Percentiles rank a stretch among this genome's conserved stretches.
Conservation (phyloP, 2,797 vertebrate genomes). For the Prionace glauca region DNA sequence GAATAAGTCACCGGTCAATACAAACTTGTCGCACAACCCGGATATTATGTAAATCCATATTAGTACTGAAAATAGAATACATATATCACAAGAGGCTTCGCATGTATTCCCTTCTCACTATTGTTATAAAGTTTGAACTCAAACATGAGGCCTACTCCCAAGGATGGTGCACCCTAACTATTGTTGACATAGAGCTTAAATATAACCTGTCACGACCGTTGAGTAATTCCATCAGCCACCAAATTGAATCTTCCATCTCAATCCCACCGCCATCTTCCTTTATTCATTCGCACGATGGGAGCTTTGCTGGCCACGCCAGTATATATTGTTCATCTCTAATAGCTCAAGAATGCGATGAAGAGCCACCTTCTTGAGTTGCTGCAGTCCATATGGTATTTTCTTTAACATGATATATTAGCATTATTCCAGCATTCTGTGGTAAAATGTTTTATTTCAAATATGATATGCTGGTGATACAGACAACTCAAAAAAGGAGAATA, state of each 20-base stretch:
- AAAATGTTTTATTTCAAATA: neutral
- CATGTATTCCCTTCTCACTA: neutral
- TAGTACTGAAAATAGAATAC: neutral
- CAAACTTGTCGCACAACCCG: neutral
- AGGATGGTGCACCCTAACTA: neutral
- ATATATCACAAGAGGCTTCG: neutral
- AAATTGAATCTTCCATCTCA: neutral
- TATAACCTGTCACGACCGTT: neutral
- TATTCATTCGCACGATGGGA: too few species aligned
- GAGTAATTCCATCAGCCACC: neutral
- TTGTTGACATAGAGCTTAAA: neutral
- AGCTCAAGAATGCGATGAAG: too few species aligned
- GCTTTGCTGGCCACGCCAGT: too few species aligned
- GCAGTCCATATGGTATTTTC: too few species aligned
- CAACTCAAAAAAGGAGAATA: neutral
- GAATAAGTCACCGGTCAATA: neutral
- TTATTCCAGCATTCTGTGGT: neutral
- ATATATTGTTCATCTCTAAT: too few species aligned
- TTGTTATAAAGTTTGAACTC: neutral
- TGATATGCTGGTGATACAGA: neutral
- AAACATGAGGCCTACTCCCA: neutral
- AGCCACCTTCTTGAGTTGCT: too few species aligned
- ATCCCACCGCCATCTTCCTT: neutral
- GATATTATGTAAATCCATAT: neutral
- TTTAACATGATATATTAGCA: too few species aligned